phyloP scores from a whole-genome alignment of 2,113 vertebrate species.

The Porphyrio hochstetteri region DNA sequence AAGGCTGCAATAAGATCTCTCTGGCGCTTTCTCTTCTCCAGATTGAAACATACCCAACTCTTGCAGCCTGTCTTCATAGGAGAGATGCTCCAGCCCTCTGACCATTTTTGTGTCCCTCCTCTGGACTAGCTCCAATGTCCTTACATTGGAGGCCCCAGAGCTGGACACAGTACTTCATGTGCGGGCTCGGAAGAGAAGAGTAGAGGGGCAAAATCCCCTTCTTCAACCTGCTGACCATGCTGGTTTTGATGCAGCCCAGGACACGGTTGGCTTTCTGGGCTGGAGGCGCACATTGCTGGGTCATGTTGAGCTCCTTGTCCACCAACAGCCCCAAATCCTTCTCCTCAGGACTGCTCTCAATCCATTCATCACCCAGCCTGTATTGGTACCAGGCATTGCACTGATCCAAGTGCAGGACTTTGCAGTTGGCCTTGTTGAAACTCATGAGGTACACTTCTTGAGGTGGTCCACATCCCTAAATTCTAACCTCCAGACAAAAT shows the following conservation, averaged over 20 bases:
- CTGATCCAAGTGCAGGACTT: fast-evolving
- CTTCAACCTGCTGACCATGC: fast-evolving
- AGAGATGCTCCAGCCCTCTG: not conserved
- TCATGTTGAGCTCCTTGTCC: not conserved
- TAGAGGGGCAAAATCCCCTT: not conserved
- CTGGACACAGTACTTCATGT: not conserved
- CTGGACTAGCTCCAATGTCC: not conserved
- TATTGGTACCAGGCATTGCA: fast-evolving
- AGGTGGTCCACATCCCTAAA: not conserved
- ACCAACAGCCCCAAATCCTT: not conserved
- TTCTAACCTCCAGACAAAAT: not conserved
- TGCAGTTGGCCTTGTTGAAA: not conserved
- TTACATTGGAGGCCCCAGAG: not conserved
- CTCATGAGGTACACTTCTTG: not conserved
- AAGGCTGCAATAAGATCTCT: not conserved
- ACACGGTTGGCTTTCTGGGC: fast-evolving
- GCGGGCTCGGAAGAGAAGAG: not conserved
- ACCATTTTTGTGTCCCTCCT: not conserved
- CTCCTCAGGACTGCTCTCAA: not conserved
- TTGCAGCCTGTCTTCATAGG: not conserved
- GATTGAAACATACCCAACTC: not conserved
- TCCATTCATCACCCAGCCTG: not conserved
- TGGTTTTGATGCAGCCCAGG: not conserved
- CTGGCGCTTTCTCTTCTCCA: not conserved
- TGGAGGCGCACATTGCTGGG: fast-evolving